Evolutionary conservation across 2,888 invertebrate genomes (phyloP), one percentile per base, ranked within the genome.

Genomic region (Bibio marci): DNA sequence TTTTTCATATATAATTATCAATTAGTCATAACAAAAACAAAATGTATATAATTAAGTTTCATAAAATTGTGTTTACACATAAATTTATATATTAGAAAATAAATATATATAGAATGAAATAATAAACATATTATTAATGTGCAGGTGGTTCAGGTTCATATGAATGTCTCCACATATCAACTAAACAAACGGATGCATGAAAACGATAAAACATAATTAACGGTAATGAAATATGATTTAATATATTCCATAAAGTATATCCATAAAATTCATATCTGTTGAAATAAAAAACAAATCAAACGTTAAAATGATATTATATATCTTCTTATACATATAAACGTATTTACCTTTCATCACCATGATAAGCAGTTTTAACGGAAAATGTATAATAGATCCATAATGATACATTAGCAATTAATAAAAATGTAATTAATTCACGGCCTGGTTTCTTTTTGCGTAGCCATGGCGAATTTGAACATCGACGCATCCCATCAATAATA

Each of bases 381-480:
- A 82, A 80, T 1, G 80, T 80, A 53, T 78, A 72, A 49, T 75
- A 70, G 39, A 80, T 67, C 81, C 82, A 83, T 66, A 80, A 69
- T 33, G 77, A 76, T 7, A 82, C 73, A 56, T 85, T 85, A 47
- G 73, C 67, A 41, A 82, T 76, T 17, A 81, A 66, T 30, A 83
- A 65, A 60, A 82, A 82, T 49, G 80, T 82, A 34, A 83, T 67
- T 18, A 80, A 60, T 50, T 82, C 81, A 4, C 82, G 64, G 4
- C 81, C 83, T 0, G 80, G 81, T 53, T 81, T 82, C 43, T 64
- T 59, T 33, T 70, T 66, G 10, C 76, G 70, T 3, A 77, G 64
- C 37, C 69, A 66, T 46, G 67, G 65, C 14, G 66, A 63, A 56
- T 78, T 78, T 50, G 77, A 74, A 56, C 78, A 78, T n/a, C 81